Conservation (phyloP, 2,888 invertebrate genomes). For the Heliconius hortense region DNA sequence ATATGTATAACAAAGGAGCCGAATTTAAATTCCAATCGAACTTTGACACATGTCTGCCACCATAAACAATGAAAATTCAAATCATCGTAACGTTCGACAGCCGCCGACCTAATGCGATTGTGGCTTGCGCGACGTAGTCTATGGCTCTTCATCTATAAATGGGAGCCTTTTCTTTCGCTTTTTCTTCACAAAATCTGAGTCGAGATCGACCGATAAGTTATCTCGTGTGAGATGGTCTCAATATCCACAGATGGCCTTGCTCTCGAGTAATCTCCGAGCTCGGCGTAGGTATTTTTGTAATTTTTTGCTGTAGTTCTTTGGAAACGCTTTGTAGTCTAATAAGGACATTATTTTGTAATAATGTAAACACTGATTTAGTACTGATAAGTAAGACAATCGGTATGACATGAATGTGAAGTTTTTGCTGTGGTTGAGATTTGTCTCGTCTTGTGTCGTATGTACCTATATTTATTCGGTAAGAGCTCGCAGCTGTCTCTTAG, state of each 20-base stretch:
- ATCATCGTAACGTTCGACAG: conserved; percentile 77
- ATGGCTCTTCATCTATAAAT: conserved; percentile 77
- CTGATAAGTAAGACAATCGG: conserved; percentile 77
- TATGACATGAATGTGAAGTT: conserved; percentile 58
- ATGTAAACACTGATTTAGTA: conserved; percentile 80
- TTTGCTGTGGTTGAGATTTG: conserved; percentile 35
- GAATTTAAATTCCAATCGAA: conserved; percentile 82
- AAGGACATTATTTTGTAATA: conserved; percentile 81
- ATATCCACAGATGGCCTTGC: conserved; percentile 82
- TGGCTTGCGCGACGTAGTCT: conserved; percentile 66
- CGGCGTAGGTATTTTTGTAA: conserved; percentile 72
- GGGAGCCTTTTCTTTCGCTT: conserved; percentile 79
- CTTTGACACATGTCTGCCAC: conserved; percentile 83
- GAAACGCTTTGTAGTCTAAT: conserved; percentile 78
- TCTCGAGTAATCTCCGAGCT: conserved; percentile 70
- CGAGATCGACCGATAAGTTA: conserved; percentile 77
- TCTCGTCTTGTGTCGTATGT: conserved; percentile 29
- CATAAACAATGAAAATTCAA: conserved; percentile 82
- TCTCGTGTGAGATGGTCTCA: conserved; percentile 80
- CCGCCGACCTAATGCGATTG: conserved; percentile 75
- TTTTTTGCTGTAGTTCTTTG: conserved; percentile 77
- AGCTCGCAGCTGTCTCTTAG: conserved; percentile 30
- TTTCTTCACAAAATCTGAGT: conserved; percentile 79
- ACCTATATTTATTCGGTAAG: conserved; percentile 23
- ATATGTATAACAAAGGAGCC: conserved; percentile 78